Evolutionary conservation across 2,888 invertebrate species (phyloP).

Genomic region (Acleris sparsana): DNA sequence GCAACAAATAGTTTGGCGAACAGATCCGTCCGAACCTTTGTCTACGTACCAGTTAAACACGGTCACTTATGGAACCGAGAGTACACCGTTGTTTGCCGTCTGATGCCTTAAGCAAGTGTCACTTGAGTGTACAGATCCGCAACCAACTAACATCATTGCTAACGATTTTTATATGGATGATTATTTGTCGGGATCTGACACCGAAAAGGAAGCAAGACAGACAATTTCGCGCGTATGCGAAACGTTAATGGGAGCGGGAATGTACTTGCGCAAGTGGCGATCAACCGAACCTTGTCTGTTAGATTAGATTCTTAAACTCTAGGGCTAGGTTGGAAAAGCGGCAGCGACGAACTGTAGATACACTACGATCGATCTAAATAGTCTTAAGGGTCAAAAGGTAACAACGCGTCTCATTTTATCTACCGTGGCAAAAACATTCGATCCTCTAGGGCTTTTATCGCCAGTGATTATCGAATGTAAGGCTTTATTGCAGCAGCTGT

Average conservation of each 20-base stretch:
- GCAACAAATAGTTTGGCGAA: slow-evolving; percentile 43
- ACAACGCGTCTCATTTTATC: neutral
- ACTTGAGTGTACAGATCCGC: slow-evolving; percentile 36
- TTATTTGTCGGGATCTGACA: slow-evolving; percentile 29
- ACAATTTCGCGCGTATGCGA: slow-evolving; percentile 2
- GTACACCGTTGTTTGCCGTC: slow-evolving; percentile 43
- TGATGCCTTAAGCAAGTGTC: slow-evolving; percentile 43
- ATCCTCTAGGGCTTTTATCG: slow-evolving; percentile 19
- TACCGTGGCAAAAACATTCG: slow-evolving; percentile 17
- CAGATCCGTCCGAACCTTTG: slow-evolving; percentile 32
- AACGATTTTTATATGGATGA: slow-evolving; percentile 47
- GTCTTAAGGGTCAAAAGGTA: neutral
- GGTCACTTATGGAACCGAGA: slow-evolving; percentile 45
- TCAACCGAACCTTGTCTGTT: neutral
- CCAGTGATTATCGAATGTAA: slow-evolving; percentile 38
- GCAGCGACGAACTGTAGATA: slow-evolving; percentile 34
- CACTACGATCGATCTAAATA: slow-evolving; percentile 18
- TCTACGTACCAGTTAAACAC: slow-evolving; percentile 41
- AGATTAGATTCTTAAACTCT: neutral
- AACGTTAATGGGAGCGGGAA: too few relatives aligned
- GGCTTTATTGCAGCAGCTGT: neutral
- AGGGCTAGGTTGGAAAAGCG: slow-evolving; percentile 33
- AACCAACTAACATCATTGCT: slow-evolving; percentile 37
- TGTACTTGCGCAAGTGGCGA: slow-evolving; percentile 14
- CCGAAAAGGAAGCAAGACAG: neutral